Evolutionary conservation across 2,113 vertebrate genomes (phyloP).

Genomic region (Oreochromis tanganicae): DNA sequence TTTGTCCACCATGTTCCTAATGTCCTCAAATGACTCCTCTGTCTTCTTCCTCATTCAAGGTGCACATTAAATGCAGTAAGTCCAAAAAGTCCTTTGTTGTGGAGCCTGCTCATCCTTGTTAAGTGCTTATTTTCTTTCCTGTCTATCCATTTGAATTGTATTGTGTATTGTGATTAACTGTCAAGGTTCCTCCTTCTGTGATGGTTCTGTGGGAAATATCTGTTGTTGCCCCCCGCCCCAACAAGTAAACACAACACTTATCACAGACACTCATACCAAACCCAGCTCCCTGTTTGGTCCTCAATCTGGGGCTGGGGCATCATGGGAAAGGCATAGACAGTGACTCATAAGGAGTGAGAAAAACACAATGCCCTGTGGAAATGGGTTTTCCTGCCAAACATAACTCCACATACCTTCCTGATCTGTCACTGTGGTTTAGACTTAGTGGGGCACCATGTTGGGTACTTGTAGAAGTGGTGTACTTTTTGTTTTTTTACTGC

Average conservation of each 20-base stretch:
- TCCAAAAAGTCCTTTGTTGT: background rate
- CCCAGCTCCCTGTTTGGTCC: slow-evolving; percentile 5
- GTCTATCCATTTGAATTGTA: background rate
- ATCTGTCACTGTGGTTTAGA: slow-evolving; percentile 15
- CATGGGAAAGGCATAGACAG: slow-evolving; percentile 39
- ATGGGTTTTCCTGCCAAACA: slow-evolving; percentile 18
- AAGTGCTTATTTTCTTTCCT: background rate
- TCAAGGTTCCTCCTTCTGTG: background rate
- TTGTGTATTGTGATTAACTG: background rate
- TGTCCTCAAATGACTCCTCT: background rate
- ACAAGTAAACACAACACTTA: background rate
- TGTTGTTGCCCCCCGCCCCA: background rate
- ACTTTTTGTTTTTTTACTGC: background rate
- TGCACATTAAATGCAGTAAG: background rate
- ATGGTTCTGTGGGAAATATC: background rate
- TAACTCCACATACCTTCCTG: slow-evolving; percentile 29
- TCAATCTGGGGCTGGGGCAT: slow-evolving; percentile 16
- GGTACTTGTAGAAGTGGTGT: background rate
- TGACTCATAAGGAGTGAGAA: slow-evolving; percentile 50
- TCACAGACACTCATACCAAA: background rate
- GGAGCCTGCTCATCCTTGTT: background rate
- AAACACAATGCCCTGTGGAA: slow-evolving; percentile 40
- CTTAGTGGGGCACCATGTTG: background rate
- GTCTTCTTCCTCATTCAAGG: background rate
- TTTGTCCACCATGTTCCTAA: background rate